Conservation (phyloP, 2,797 vertebrate genomes). For the Orientallactaga sibirica region DNA sequence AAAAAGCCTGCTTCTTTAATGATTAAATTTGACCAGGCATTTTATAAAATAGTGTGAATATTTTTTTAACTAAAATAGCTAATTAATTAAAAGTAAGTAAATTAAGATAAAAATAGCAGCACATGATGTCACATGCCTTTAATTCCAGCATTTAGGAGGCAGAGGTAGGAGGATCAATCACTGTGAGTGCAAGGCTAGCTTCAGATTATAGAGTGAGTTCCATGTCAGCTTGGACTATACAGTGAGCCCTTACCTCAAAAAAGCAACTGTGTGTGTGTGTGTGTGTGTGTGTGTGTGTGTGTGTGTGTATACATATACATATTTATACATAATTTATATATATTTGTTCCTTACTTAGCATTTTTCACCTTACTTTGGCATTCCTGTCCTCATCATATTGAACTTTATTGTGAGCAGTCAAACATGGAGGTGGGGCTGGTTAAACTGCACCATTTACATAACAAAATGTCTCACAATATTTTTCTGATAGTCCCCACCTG, state of each 20-base stretch:
- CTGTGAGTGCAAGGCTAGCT: too few relatives aligned
- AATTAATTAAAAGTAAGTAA: background rate
- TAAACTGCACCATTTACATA: background rate
- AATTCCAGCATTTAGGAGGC: too few relatives aligned
- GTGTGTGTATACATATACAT: too few relatives aligned
- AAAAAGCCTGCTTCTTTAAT: background rate
- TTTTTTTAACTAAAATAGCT: conserved; percentile 31
- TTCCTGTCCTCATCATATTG: background rate
- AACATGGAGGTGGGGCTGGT: background rate
- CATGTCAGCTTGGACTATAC: too few relatives aligned
- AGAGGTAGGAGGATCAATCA: too few relatives aligned
- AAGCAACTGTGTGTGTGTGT: background rate
- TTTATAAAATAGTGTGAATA: background rate
- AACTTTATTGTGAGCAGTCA: conserved; percentile 4
- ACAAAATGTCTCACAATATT: conserved; percentile 51
- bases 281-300: too few relatives aligned
- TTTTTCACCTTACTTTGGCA: conserved; percentile 26
- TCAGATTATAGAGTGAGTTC: too few relatives aligned
- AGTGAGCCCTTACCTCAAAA: too few relatives aligned
- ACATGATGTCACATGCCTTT: too few relatives aligned
- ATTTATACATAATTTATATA: too few relatives aligned
- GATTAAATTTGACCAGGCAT: background rate
- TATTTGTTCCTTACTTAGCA: background rate
- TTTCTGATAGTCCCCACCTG: conserved; percentile 50
- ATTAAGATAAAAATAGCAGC: too few relatives aligned